Base-by-base conservation (phyloP, 2,888 invertebrate genomes). In the Trachelus tabidus region DNA sequence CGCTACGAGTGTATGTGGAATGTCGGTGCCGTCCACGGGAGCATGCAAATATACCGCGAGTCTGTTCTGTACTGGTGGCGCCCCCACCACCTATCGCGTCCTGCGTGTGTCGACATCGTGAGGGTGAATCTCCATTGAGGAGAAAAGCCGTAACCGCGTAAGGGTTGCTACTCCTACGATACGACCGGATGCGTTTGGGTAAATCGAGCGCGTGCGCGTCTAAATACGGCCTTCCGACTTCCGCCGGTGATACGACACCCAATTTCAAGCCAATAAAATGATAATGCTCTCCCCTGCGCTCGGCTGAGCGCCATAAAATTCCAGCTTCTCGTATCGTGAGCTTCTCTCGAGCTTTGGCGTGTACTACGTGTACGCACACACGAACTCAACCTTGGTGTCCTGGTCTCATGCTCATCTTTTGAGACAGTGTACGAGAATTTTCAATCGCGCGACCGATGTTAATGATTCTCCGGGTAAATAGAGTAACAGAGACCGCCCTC, bases 251-350 rank as follows among this genome's bases (percentile, higher is more conserved):
- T 79, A 75, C 74, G 83, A 92, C 92, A 92, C 92, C 92, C 93
- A 92, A 93, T 93, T 93, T 92, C 92, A 91, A 92, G 92, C 92
- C 92, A 91, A 92, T 93, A 93, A 93, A 92, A 92, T 92, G 92
- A 91, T 92, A 92, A 92, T 92, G 92, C 71, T 9, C 30, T 31
- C 30, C 9, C 0, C 31, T 34, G 2, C 56, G 56, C 56, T 56
- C 56, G 23, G 23, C 56, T 56, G 56, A 23, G 23, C 56, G 56
- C 9, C 56, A 56, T 56, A 23, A 56, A 56, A 23, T 23, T 15
- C 56, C 23, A 23, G 56, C 56, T 56, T 56, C 56, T 56, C 56
- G 56, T 56, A 56, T 23, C 23, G 23, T 2, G 56, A 56, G 23
- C 6, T 56, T 56, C 23, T 9, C 23, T 56, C 56, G 23, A 56